phyloP scores from a whole-genome alignment of 2,113 vertebrate species.

The Heptranchias perlo region DNA sequence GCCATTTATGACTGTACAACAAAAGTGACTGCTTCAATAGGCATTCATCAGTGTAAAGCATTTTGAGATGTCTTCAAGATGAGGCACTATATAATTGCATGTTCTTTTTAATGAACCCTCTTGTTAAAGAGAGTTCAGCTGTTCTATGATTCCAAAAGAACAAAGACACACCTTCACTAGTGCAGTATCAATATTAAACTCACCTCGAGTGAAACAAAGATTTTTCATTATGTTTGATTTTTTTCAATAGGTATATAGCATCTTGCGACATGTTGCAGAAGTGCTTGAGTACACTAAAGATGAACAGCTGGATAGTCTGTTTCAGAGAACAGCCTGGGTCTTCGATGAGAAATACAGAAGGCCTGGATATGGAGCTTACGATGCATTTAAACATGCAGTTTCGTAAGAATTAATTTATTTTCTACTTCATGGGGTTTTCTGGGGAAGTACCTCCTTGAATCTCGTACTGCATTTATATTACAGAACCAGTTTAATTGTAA shows the following conservation, averaged over 20 bases:
- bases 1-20: not conserved
- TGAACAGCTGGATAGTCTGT: slow-evolving; percentile 91
- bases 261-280: slow-evolving; percentile 92
- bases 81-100: too few relatives aligned
- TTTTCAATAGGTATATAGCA: slow-evolving; percentile 84
- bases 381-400: slow-evolving; percentile 95
- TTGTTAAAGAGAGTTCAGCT: too few relatives aligned
- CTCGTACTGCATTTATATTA: not conserved
- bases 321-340: slow-evolving; percentile 95
- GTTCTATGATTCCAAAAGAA: too few relatives aligned
- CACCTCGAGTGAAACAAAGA: not conserved
- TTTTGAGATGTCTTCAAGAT: not conserved
- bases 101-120: not conserved
- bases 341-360: slow-evolving; percentile 96
- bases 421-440: not conserved
- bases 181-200: not conserved
- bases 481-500: not conserved
- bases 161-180: not conserved
- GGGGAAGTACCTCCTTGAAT: not conserved
- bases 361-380: slow-evolving; percentile 92
- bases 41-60: not conserved
- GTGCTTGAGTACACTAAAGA: slow-evolving; percentile 94
- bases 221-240: not conserved
- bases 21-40: not conserved
- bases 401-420: slow-evolving; percentile 64